Conservation (phyloP, 2,888 invertebrate genomes). For the Didymodactylos carnosus region DNA sequence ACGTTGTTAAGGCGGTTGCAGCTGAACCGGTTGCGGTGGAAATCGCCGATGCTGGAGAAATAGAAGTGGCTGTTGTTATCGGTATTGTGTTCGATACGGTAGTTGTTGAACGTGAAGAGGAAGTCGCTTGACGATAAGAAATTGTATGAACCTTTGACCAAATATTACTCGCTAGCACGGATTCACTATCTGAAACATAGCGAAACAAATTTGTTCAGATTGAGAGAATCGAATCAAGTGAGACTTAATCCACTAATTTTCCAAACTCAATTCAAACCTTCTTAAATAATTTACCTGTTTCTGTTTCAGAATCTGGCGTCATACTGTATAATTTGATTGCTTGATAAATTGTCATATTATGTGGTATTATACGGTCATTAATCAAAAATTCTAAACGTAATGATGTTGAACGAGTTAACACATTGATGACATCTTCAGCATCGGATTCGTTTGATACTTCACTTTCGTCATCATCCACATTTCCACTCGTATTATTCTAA, state of each 20-base stretch:
- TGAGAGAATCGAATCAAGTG: too few relatives aligned
- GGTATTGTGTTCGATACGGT: not conserved
- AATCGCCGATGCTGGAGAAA: not conserved
- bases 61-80: not conserved
- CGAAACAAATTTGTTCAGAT: too few relatives aligned
- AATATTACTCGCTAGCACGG: not conserved
- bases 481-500: too few relatives aligned
- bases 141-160: slow-evolving; percentile 9
- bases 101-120: not conserved
- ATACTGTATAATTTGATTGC: slow-evolving; percentile 66
- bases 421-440: not conserved
- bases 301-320: slow-evolving; percentile 23
- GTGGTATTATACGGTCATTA: slow-evolving; percentile 75
- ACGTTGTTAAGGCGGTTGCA: not conserved
- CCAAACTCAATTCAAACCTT: too few relatives aligned
- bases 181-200: slow-evolving; percentile 19
- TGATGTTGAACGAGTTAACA: not conserved
- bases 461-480: not conserved
- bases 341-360: slow-evolving; percentile 97
- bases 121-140: slow-evolving; percentile 1
- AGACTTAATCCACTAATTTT: too few relatives aligned
- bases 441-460: not conserved
- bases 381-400: slow-evolving; percentile 75
- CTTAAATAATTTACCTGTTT: too few relatives aligned
- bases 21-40: not conserved